Percentiles rank a stretch among this genome's conserved stretches.
Conservation (phyloP, 2,888 invertebrate species). For the Papilio elwesi region DNA sequence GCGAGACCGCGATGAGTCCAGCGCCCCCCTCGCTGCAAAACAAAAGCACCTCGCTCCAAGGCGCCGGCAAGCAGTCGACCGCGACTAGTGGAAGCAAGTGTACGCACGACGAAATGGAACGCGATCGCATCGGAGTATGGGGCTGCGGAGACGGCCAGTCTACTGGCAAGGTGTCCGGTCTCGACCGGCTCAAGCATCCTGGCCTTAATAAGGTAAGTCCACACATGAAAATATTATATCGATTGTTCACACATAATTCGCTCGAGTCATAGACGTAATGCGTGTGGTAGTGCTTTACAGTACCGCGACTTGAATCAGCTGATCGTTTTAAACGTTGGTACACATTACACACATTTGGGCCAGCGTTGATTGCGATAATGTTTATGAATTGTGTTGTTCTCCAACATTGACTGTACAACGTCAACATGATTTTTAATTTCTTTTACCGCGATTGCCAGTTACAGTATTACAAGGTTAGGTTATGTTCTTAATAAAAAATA, state of each 20-base stretch:
- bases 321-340: constrained; percentile 31
- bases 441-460: not conserved
- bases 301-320: constrained; percentile 37
- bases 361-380: not conserved
- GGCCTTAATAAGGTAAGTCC: constrained; percentile 87
- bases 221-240: constrained; percentile 12
- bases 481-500: constrained; percentile 9
- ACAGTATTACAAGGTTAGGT: constrained; percentile 2
- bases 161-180: constrained; percentile 84
- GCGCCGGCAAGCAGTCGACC: constrained; percentile 68
- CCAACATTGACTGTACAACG: constrained; percentile 10
- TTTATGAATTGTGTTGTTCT: constrained; percentile 9
- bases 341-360: constrained; percentile 10
- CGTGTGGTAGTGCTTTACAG: constrained; percentile 56
- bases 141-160: constrained; percentile 84
- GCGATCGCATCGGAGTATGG: constrained; percentile 87
- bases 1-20: constrained; percentile 77
- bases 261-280: constrained; percentile 66
- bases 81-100: constrained; percentile 59
- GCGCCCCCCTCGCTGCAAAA: constrained; percentile 72
- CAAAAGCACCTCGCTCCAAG: constrained; percentile 66
- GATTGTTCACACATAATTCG: constrained; percentile 53
- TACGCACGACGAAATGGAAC: constrained; percentile 76
- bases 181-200: constrained; percentile 87
- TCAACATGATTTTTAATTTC: constrained; percentile 11